Evolutionary conservation across 2,113 vertebrate genomes (phyloP).

Genomic region (Ciconia boyciana): DNA sequence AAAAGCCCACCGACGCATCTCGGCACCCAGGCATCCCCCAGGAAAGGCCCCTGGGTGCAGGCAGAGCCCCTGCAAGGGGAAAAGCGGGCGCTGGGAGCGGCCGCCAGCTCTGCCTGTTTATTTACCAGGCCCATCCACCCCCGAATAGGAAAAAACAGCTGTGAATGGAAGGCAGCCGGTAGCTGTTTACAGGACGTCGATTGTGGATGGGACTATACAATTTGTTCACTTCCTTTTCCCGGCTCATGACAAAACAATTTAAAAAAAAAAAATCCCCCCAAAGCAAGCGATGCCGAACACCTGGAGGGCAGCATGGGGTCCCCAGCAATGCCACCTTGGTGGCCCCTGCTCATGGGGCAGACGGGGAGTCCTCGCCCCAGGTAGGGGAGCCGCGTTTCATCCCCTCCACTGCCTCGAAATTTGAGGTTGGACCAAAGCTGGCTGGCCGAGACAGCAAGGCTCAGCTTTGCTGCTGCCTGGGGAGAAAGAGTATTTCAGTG

Average conservation of each 20-base stretch:
- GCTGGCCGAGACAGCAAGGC: background rate
- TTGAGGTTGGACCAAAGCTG: background rate
- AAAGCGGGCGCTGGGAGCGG: background rate
- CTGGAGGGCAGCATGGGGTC: background rate
- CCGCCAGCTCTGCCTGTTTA: background rate
- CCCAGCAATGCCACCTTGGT: background rate
- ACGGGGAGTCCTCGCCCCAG: background rate
- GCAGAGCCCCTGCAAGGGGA: background rate
- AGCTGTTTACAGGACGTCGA: constrained; percentile 59
- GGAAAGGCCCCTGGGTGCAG: background rate
- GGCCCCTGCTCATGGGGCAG: background rate
- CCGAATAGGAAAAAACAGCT: constrained; percentile 43
- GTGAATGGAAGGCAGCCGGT: background rate
- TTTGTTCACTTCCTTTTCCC: constrained; percentile 57
- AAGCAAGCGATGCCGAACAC: background rate
- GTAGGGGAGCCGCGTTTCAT: background rate
- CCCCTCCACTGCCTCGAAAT: background rate
- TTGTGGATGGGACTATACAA: constrained; percentile 42
- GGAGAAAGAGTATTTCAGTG: background rate
- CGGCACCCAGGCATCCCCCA: accelerated
- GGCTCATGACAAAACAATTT: constrained; percentile 16
- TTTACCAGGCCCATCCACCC: constrained; percentile 31
- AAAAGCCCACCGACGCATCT: accelerated
- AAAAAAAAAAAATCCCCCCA: background rate
- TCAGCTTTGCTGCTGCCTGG: background rate